phyloP scores from a whole-genome alignment of 2,113 vertebrate genomes.

The Polypterus senegalus region DNA sequence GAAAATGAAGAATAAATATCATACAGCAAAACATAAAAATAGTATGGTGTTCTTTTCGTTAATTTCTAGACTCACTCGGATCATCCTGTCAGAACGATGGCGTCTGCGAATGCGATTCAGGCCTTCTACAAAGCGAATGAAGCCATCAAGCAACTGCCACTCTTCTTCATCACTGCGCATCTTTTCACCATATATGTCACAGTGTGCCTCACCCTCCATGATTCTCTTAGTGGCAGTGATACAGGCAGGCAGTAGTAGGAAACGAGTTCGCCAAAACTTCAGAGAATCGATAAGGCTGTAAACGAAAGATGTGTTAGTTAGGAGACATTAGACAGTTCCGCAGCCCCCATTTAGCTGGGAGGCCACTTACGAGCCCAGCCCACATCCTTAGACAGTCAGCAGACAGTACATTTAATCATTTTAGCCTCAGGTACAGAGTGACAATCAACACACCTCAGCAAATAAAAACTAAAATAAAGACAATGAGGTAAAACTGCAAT shows the following conservation, averaged over 20 bases:
- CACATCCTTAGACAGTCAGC: too few species aligned
- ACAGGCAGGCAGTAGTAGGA: conserved; percentile 80
- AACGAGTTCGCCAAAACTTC: conserved; percentile 95
- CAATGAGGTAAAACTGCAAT: too few species aligned
- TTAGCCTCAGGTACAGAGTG: too few species aligned
- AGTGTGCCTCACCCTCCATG: conserved; percentile 75
- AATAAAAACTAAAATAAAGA: too few species aligned
- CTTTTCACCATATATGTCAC: conserved; percentile 81
- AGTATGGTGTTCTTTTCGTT: neutral
- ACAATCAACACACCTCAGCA: too few species aligned
- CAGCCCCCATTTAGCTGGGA: too few species aligned
- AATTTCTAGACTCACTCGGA: conserved; percentile 43
- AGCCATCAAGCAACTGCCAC: conserved; percentile 79
- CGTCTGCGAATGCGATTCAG: conserved; percentile 86
- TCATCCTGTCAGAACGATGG: conserved; percentile 84
- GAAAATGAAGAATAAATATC: too few species aligned
- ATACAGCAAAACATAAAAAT: too few species aligned
- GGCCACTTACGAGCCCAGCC: too few species aligned
- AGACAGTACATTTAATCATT: too few species aligned
- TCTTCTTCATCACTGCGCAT: conserved; percentile 64
- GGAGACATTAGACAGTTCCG: too few species aligned
- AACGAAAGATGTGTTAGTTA: neutral
- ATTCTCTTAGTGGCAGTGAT: conserved; percentile 77
- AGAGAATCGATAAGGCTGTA: conserved; percentile 84
- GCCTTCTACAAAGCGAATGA: conserved; percentile 92